Evolutionary conservation across 1,140 invertebrate species (phyloP), one percentile per base, ranked within the genome.

Genomic region (Apocrypta bakeri): DNA sequence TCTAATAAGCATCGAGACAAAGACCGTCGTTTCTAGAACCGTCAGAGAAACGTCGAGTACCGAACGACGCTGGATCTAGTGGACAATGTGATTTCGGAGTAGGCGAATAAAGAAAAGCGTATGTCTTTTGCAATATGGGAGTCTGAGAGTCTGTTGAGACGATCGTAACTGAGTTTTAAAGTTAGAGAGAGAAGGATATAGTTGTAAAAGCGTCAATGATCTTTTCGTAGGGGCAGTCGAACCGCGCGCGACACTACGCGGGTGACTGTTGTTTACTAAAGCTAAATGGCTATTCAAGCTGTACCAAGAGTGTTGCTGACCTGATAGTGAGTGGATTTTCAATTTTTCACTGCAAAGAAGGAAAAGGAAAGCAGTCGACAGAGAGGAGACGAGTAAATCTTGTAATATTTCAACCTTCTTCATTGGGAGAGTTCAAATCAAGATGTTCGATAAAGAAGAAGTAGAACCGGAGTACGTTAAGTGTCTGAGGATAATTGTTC

Each of bases 401-500:
- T 21, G 48, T 21, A 21, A 21, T 6, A 56, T 21, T n/a, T 2
- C n/a, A 21, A 21, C 17, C 17, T 21, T 56, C 48, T 56, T 56
- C 48, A 56, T 56, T 56, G 48, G 17, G 48, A 48, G 14, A 56
- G n/a, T n/a, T n/a, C n/a, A 0, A 56, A 17, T 1, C 69, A 37
- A 31, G 33, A 74, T 74, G 42, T 4, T 48, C 24, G n/a, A 48
- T 9, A 42, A n/a, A 24, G 37, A 76, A 9, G 56, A 64, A 1
- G 40, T 37, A 11, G 61, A 81, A n/a, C 2, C 37, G 0, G 72
- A 81, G 21, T 72, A 77, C 11, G 17, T 40, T 0, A n/a, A 61
- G 3, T 82, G 74, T 21, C 33, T 82, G 0, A 29, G 12, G 12
- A 61, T 3, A 7, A 77, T 82, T 56, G 42, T 77, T 4, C n/a